A percentile compares a stretch with the other conserved stretches of the same genome.
Evolutionary conservation across 2,797 vertebrate genomes (phyloP).

Genomic region (Hephaestus fuliginosus): DNA sequence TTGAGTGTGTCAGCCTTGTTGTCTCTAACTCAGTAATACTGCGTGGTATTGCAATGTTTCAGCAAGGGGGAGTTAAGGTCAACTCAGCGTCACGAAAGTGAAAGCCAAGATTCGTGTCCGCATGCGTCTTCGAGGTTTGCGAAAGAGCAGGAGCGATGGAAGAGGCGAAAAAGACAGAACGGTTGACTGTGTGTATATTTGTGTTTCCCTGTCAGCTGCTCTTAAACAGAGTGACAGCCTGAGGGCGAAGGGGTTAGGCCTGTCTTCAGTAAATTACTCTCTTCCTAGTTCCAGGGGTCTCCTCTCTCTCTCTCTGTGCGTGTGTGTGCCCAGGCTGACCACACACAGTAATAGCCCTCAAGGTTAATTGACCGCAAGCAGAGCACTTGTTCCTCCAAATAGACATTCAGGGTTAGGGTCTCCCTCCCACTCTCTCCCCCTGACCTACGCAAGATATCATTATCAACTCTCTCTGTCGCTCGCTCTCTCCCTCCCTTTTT

Average conservation of each 20-base stretch:
- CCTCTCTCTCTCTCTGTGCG: constrained; percentile 11
- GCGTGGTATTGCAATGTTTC: background rate
- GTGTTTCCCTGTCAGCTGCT: constrained; percentile 57
- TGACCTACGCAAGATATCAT: constrained; percentile 75
- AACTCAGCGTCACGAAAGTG: background rate
- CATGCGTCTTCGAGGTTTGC: background rate
- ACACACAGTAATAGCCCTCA: constrained; percentile 74
- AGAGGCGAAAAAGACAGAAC: background rate
- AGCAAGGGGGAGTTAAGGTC: background rate
- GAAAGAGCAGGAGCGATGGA: background rate
- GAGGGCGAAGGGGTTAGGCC: constrained; percentile 44
- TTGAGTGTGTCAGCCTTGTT: background rate
- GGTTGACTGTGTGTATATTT: constrained; percentile 27
- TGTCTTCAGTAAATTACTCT: constrained; percentile 73
- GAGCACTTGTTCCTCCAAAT: constrained; percentile 82
- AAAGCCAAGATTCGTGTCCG: constrained; percentile 16
- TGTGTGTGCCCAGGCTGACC: constrained; percentile 41
- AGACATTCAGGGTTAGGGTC: constrained; percentile 73
- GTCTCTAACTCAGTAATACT: background rate
- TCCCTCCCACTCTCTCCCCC: constrained; percentile 48
- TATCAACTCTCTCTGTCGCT: constrained; percentile 59
- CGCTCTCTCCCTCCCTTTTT: constrained; percentile 17
- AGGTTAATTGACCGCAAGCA: constrained; percentile 84
- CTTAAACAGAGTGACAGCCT: constrained; percentile 64
- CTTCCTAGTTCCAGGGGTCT: constrained; percentile 47